phyloP scores from a whole-genome alignment of 2,113 vertebrate genomes.

The Cyphomyrus plagiostoma region DNA sequence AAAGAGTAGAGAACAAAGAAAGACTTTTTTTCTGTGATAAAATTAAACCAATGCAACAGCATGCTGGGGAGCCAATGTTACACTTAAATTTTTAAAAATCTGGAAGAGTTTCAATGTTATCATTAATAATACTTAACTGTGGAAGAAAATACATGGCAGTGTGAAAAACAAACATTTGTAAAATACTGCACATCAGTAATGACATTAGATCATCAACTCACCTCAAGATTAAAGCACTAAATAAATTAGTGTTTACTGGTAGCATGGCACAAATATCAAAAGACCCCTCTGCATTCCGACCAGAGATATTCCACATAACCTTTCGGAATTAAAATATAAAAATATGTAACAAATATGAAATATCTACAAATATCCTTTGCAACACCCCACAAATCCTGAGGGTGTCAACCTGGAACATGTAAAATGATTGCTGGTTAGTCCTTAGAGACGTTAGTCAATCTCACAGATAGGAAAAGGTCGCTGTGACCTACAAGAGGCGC shows the following conservation, averaged over 20 bases:
- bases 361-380: background rate
- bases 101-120: background rate
- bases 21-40: background rate
- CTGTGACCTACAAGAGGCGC: background rate
- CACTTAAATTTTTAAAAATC: background rate
- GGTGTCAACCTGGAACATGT: background rate
- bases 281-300: background rate
- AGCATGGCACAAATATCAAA: conserved; percentile 1
- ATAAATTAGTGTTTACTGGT: conserved; percentile 55
- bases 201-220: background rate
- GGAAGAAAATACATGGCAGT: background rate
- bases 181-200: conserved; percentile 37
- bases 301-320: background rate
- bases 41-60: background rate
- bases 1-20: background rate
- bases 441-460: background rate
- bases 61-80: background rate
- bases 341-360: background rate
- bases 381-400: background rate
- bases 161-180: conserved; percentile 8
- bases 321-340: conserved; percentile 7
- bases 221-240: conserved; percentile 31
- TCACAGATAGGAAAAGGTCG: background rate
- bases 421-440: background rate
- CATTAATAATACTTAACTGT: background rate